Base-by-base conservation (phyloP, 2,113 vertebrate species). In the Mesocricetus auratus region DNA sequence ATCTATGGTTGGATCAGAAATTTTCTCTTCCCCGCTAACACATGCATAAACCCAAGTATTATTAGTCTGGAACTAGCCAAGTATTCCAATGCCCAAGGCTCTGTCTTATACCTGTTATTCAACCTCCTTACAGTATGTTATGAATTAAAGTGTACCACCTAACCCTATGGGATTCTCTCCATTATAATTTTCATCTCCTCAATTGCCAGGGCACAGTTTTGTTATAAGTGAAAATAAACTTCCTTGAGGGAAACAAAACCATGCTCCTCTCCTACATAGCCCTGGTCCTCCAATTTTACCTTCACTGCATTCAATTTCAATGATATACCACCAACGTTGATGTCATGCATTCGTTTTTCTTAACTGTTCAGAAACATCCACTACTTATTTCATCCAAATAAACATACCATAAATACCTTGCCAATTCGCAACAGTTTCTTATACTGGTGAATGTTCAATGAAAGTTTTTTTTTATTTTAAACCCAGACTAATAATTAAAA, bases 401-500 rank as follows among this genome's bases (percentile, higher is more conserved):
- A 95, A 64, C 2, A 66, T 12, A 17, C 45, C 92, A 69, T 64
- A 53, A 92, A 83, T 2, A 4, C 5, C 33, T 89, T 91, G 42
- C 24, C 58, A 86, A 90, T 31, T 74, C 85, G 83, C 60, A 83
- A 58, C 7, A 74, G 42, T 87, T 89, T 77, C 42, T 45, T 62
- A 77, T 1, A 60, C 24, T 91, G 31, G 12, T 88, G 53, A 33
- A 39, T 85, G 39, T 87, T 94, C 21, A 82, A 47, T 36, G 50
- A 90, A 86, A 68, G 7, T 56, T 82, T 64, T 33, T 4, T 79
- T 64, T 64, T 56, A 36, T 83, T 64, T 6, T 6, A 3, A 58
- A 22, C 73, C n/a, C 60, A 75, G 31, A 26, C 73, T 83, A 58
- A 58, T 88, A 85, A 95, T 90, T 86, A 94, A 92, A 95, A 73